phyloP scores from a whole-genome alignment of 2,113 vertebrate genomes.

The Anthoscopus minutus region DNA sequence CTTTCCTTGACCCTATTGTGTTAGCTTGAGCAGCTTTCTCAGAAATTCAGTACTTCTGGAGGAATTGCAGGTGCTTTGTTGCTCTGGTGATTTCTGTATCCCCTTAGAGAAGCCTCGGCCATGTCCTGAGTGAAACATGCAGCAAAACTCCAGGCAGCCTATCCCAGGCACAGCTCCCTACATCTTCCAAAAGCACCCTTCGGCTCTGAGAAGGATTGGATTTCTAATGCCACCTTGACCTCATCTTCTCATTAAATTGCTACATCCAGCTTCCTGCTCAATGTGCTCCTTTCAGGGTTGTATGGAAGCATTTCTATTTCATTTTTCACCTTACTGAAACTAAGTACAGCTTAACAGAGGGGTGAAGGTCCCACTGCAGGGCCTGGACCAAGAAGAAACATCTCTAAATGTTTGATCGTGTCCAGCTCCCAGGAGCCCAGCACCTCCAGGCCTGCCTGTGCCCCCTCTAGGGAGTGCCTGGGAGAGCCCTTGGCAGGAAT shows the following conservation, averaged over 20 bases:
- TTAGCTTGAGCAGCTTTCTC: background rate
- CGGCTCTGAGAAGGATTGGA: background rate
- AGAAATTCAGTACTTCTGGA: background rate
- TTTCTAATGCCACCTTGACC: background rate
- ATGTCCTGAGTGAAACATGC: background rate
- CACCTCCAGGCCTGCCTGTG: background rate
- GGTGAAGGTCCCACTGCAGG: background rate
- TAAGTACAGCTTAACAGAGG: background rate
- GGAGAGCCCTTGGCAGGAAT: background rate
- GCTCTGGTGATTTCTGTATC: background rate
- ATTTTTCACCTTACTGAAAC: background rate
- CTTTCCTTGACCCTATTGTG: background rate
- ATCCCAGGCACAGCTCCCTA: background rate
- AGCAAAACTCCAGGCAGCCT: background rate
- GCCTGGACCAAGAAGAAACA: background rate
- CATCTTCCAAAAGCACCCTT: background rate
- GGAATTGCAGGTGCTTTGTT: background rate
- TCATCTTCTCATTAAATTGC: background rate
- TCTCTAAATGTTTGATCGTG: background rate
- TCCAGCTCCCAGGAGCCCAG: background rate
- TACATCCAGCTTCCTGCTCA: background rate
- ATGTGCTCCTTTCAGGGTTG: rapidly evolving
- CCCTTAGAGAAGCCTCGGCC: background rate
- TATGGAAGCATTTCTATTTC: background rate
- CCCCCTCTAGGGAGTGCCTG: background rate